Conservation (phyloP, 2,113 vertebrate genomes). For the Nyctibius bracteatus region DNA sequence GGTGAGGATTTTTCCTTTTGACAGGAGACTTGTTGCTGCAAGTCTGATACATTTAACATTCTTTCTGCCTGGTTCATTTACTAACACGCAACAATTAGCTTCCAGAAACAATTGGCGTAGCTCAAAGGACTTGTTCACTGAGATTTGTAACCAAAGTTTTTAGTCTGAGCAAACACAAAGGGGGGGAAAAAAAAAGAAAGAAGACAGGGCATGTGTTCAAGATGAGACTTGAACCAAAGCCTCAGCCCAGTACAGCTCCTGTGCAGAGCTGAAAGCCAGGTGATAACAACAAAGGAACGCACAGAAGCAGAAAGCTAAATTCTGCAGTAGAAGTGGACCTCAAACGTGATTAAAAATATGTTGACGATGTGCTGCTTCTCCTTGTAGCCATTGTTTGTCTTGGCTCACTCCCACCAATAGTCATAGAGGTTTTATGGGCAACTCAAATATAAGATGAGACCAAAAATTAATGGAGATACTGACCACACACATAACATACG, state of each 20-base stretch:
- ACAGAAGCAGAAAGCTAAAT: background rate
- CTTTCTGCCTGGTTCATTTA: background rate
- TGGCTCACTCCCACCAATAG: background rate
- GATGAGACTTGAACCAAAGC: conserved; percentile 14
- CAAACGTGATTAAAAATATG: background rate
- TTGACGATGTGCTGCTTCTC: background rate
- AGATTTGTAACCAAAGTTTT: background rate
- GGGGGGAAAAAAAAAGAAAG: background rate
- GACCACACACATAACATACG: background rate
- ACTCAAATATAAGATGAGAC: background rate
- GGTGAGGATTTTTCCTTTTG: background rate
- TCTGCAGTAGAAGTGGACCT: background rate
- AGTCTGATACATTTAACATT: background rate
- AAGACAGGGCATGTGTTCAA: background rate
- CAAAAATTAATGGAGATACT: background rate
- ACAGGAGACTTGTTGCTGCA: conserved; percentile 17
- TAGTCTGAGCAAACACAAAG: background rate
- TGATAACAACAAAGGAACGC: background rate
- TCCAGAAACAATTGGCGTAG: background rate
- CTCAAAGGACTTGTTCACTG: background rate
- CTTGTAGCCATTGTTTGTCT: background rate
- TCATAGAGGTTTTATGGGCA: background rate
- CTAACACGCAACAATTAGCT: conserved; percentile 9
- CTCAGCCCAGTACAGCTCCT: background rate
- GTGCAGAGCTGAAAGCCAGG: background rate